phyloP scores from a whole-genome alignment of 2,797 vertebrate species.

The Hafferia zeledoni region DNA sequence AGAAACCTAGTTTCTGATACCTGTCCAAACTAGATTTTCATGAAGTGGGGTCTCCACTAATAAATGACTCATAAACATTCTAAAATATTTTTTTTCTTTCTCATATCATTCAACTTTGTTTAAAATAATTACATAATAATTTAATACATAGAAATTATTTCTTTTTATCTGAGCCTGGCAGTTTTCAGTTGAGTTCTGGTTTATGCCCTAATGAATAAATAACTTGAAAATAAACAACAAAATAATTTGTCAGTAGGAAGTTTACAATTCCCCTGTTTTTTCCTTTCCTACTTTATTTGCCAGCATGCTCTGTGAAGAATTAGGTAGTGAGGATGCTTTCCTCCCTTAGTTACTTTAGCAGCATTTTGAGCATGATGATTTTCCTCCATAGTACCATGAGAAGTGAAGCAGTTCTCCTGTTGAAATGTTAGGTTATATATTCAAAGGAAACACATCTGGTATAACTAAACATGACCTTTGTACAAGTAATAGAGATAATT shows the following conservation, averaged over 20 bases:
- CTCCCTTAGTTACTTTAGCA: not conserved
- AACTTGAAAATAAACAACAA: not conserved
- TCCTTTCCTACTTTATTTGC: not conserved
- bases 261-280: not conserved
- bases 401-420: not conserved
- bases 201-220: not conserved
- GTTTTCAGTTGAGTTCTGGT: not conserved
- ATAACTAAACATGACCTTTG: not conserved
- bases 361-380: not conserved
- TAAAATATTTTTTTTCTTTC: not conserved
- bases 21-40: not conserved
- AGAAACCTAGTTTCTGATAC: not conserved
- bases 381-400: not conserved
- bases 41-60: not conserved
- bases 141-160: not conserved
- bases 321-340: not conserved
- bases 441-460: not conserved
- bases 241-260: not conserved
- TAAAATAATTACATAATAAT: not conserved
- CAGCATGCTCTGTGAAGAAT: not conserved
- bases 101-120: not conserved
- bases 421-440: not conserved
- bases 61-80: not conserved
- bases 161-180: not conserved
- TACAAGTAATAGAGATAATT: not conserved